A percentile compares a stretch with the other conserved stretches of the same genome.
Conservation (phyloP, 2,888 invertebrate genomes). For the Augiades crinisus region DNA sequence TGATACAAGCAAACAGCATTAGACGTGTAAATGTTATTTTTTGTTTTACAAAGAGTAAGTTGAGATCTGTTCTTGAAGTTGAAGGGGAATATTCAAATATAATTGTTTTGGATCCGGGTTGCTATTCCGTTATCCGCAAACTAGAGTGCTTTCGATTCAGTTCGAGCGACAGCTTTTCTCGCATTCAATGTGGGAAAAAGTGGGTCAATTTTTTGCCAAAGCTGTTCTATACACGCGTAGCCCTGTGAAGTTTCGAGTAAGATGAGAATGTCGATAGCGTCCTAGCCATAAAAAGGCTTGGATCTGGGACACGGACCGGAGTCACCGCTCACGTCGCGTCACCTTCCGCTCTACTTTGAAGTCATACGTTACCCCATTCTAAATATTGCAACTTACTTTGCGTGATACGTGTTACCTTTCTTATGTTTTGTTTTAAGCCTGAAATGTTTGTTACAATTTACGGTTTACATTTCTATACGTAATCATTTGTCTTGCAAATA, state of each 20-base stretch:
- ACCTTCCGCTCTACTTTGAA: conserved; percentile 69
- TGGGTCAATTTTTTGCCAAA: conserved; percentile 26
- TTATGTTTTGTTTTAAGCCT: conserved; percentile 18
- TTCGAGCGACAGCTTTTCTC: conserved; percentile 23
- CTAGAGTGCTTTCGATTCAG: conserved; percentile 23
- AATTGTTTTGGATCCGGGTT: conserved; percentile 15
- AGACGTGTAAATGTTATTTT: conserved; percentile 24
- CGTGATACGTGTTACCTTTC: conserved; percentile 5
- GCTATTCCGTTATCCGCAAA: conserved; percentile 15
- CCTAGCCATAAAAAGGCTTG: conserved; percentile 71
- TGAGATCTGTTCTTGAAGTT: conserved; percentile 5
- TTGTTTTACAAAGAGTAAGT: conserved; percentile 7
- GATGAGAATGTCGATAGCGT: conserved; percentile 71
- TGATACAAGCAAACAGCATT: conserved; percentile 28
- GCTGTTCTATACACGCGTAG: conserved; percentile 57
- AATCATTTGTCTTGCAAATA: no score
- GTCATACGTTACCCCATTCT: conserved; percentile 50
- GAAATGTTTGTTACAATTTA: neutral
- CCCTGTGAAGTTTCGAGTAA: conserved; percentile 67
- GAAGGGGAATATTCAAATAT: conserved; percentile 19
- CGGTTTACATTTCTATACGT: no score
- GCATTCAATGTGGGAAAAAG: conserved; percentile 22
- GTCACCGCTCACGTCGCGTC: conserved; percentile 53
- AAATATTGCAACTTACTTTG: conserved; percentile 3
- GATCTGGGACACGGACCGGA: conserved; percentile 61